These are phyloP conservation scores for Arrhamphus sclerolepis DNA, from an alignment of 2,797 vertebrate genomes.

Conservation along the genomic window DNA sequence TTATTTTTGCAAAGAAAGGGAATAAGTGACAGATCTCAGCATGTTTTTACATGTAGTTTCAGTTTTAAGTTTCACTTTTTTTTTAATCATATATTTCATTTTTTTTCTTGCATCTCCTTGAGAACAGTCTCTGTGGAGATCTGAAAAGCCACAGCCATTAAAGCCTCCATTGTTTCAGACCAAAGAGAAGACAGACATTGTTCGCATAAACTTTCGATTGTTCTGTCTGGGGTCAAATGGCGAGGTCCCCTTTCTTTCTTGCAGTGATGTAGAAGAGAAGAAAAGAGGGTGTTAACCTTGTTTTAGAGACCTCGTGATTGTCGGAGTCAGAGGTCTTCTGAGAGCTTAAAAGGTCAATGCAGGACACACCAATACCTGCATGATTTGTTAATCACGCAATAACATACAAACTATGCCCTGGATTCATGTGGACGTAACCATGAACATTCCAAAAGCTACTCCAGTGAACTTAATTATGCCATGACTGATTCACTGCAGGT, in stretches of 20 bases:
- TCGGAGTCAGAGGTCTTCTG: conserved; percentile 58
- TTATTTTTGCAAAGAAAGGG: conserved; percentile 22
- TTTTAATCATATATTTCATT: conserved; percentile 22
- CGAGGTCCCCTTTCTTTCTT: conserved; percentile 79
- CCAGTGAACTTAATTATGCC: not conserved
- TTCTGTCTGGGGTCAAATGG: conserved; percentile 79
- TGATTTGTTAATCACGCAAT: not conserved
- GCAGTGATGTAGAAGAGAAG: conserved; percentile 42
- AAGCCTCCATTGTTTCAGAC: conserved; percentile 74
- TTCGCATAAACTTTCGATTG: conserved; percentile 81
- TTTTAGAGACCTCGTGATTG: conserved; percentile 53
- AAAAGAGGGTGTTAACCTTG: conserved; percentile 58
- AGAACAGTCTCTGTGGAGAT: conserved; percentile 54
- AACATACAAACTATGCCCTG: not conserved
- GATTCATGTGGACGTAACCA: no score
- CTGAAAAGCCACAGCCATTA: conserved; percentile 57
- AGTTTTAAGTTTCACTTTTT: conserved; percentile 21
- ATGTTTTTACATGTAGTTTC: conserved; percentile 17
- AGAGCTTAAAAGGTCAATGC: conserved; percentile 43
- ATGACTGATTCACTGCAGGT: not conserved
- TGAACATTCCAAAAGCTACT: not conserved
- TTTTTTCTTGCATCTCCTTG: conserved; percentile 40
- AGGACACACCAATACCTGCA: conserved; percentile 19
- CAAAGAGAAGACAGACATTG: conserved; percentile 74
- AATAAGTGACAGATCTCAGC: conserved; percentile 3